phyloP scores from a whole-genome alignment of 2,797 vertebrate species.

The Scolopax rusticola region DNA sequence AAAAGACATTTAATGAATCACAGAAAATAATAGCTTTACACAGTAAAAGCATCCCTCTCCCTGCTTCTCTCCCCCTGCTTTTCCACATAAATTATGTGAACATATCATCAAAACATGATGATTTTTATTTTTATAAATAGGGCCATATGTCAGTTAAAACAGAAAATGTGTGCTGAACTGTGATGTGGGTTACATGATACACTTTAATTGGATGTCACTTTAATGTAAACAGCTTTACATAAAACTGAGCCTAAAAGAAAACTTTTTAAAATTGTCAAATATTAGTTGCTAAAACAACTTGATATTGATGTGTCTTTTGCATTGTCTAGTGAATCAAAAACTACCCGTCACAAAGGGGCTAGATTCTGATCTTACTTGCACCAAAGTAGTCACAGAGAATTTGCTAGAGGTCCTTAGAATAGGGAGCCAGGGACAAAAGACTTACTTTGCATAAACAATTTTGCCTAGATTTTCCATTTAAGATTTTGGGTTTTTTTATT shows the following conservation, averaged over 20 bases:
- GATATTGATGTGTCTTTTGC: conserved; percentile 33
- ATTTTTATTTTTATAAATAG: conserved; percentile 79
- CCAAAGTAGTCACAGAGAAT: neutral
- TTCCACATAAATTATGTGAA: conserved; percentile 78
- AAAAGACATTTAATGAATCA: conserved; percentile 75
- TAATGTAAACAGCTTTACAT: conserved; percentile 77
- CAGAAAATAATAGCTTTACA: conserved; percentile 74
- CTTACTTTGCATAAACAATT: neutral
- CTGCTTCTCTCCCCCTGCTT: conserved; percentile 53
- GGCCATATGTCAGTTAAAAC: conserved; percentile 78
- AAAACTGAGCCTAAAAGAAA: conserved; percentile 69
- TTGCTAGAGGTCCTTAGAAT: neutral
- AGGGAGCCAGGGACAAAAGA: neutral
- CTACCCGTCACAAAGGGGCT: neutral
- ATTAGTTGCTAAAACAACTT: conserved; percentile 63
- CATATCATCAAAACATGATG: conserved; percentile 78
- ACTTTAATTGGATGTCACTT: conserved; percentile 78
- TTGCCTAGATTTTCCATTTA: neutral
- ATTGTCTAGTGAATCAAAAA: conserved; percentile 45
- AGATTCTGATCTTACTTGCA: neutral
- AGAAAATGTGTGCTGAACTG: conserved; percentile 73
- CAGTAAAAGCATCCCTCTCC: conserved; percentile 70
- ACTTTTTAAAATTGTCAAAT: conserved; percentile 59
- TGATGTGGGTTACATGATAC: conserved; percentile 77
- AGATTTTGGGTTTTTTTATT: neutral